Evolutionary conservation across 92 coral and sea anemone genomes (phyloP), one percentile per base, ranked within the genome.

Genomic region (Hydrozoanthus gracilis): DNA sequence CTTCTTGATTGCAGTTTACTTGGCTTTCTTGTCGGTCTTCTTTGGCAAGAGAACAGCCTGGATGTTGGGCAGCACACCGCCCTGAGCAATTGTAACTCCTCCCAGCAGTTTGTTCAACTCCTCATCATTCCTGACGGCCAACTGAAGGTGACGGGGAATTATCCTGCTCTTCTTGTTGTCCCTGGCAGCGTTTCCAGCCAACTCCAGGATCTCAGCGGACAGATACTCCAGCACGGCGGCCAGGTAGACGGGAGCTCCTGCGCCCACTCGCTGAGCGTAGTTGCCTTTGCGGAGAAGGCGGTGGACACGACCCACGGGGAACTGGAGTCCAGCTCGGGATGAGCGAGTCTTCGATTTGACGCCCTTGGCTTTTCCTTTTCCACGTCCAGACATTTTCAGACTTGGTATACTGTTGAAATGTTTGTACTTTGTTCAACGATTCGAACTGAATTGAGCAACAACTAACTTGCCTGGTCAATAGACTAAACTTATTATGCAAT

Each of bases 271-370:
- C 0, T 27, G 39, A 27, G 39, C 39, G 60, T 54, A 54, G 1
- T 54, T 54, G 60, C 60, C 60, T 54, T 54, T 54, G 60, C 60
- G 60, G 60, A 27, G 39, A 27, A 27, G 39, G 39, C 39, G 39
- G 39, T 27, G 39, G 39, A 27, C 0, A 27, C 39, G 39, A 0
- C 39, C 39, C 39, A 27, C 39, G 39, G 39, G 39, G 39, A 27
- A 27, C 39, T 27, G 39, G 39, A 27, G 39, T 27, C 39, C 39
- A 0, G 39, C 39, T 27, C 39, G 39, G 39, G 39, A 27, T 27
- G 93, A 90, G 46, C 90, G 93, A 4, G 93, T 90, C 87, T 90
- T 90, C 70, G 93, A 90, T 90, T 90, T 27, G 39, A 27, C 39
- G 39, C 39, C 39, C 39, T 27, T 27, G 39, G 39, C 39, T 27